These are phyloP conservation scores for Polydrusus pterygomalis DNA, from an alignment of 2,888 invertebrate genomes.

Conservation along the genomic window DNA sequence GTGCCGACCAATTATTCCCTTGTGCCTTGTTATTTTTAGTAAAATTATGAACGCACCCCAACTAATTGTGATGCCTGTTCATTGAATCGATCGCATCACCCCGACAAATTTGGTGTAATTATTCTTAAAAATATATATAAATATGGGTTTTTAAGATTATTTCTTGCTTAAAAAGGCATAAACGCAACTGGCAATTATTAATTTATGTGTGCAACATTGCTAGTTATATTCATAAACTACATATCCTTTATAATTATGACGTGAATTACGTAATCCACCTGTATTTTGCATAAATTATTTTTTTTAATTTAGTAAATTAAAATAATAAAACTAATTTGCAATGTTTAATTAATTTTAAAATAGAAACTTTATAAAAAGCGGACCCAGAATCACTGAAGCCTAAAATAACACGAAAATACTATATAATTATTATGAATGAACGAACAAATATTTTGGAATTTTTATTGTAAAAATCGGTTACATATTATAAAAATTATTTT, in stretches of 20 bases:
- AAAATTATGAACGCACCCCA: too few relatives aligned
- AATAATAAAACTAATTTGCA: constrained; percentile 15
- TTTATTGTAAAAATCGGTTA: constrained; percentile 3
- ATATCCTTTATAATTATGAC: constrained; percentile 20
- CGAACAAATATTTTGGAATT: constrained; percentile 5
- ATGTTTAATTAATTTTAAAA: constrained; percentile 12
- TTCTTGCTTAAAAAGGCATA: too few relatives aligned
- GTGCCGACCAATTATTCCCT: too few relatives aligned
- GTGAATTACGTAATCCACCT: constrained; percentile 13
- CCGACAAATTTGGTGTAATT: too few relatives aligned
- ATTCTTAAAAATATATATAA: too few relatives aligned
- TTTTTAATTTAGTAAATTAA: neutral
- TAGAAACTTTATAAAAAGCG: constrained; percentile 13
- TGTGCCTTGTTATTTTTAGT: too few relatives aligned
- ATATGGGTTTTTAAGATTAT: too few relatives aligned
- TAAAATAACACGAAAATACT: constrained; percentile 14
- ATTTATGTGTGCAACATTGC: constrained; percentile 9
- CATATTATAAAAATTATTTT: constrained; percentile 1
- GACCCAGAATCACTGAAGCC: constrained; percentile 8
- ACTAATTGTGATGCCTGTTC: too few relatives aligned
- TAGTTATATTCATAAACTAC: constrained; percentile 3
- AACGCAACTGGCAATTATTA: neutral
- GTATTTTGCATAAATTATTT: constrained; percentile 20
- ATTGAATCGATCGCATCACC: too few relatives aligned
- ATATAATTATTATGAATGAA: constrained; percentile 11